A percentile compares a stretch with the other conserved stretches of the same genome.
phyloP scores from a whole-genome alignment of 2,113 vertebrate species.

The Pardalotus punctatus region DNA sequence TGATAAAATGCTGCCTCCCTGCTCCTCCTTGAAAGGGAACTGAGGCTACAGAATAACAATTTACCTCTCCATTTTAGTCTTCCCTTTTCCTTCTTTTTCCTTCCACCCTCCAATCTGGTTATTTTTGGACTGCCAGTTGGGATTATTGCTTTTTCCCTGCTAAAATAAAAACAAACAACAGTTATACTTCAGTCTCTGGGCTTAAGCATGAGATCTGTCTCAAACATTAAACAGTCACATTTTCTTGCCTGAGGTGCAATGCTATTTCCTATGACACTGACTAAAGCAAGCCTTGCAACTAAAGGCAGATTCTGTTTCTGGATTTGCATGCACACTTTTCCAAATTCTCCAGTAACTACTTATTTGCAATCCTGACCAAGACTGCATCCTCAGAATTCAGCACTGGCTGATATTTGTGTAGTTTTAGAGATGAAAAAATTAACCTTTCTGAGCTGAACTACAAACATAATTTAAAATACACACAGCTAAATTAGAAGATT shows the following conservation, averaged over 20 bases:
- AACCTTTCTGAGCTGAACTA: background rate
- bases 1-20: background rate
- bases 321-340: background rate
- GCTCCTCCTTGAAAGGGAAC: background rate
- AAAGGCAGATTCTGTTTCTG: background rate
- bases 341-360: background rate
- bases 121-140: constrained; percentile 39
- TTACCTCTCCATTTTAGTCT: constrained; percentile 32
- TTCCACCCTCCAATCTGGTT: constrained; percentile 45
- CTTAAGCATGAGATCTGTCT: background rate
- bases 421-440: background rate
- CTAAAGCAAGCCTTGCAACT: background rate
- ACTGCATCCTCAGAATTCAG: background rate
- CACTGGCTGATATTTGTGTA: background rate
- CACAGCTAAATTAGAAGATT: background rate
- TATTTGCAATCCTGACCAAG: background rate
- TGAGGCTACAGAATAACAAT: background rate
- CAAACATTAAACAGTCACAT: background rate
- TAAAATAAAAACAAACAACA: constrained; percentile 52
- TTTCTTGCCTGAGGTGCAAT: constrained; percentile 18
- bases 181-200: background rate
- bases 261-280: background rate
- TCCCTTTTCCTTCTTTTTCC: constrained; percentile 43
- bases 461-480: background rate
- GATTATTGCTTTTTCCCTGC: constrained; percentile 47